Conservation (phyloP, 2,888 invertebrate genomes). For the Drosophila rellima region DNA sequence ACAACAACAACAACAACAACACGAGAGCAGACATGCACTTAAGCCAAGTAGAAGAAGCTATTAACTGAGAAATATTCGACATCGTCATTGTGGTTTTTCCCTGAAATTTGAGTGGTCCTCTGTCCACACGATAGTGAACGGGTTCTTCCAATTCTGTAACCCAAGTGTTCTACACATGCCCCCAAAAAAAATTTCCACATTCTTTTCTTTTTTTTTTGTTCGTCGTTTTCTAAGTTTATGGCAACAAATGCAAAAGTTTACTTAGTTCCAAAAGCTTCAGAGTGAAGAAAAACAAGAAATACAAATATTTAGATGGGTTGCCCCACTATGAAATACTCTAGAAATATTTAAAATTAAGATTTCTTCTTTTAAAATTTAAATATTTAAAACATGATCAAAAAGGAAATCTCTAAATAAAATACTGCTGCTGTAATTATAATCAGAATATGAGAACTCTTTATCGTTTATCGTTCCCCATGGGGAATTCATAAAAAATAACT, state of each 20-base stretch:
- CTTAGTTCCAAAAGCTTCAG: slow-evolving; percentile 27
- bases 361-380: no score
- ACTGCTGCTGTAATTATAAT: no score
- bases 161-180: slow-evolving; percentile 23
- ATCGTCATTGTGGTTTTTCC: slow-evolving; percentile 48
- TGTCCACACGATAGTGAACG: slow-evolving; percentile 6
- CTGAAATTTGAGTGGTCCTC: slow-evolving; percentile 68
- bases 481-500: slow-evolving; percentile 20
- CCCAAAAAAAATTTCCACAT: slow-evolving; percentile 24
- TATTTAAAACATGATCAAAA: no score
- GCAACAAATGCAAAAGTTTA: slow-evolving; percentile 61
- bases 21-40: slow-evolving; percentile 43
- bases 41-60: slow-evolving; percentile 64
- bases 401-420: no score
- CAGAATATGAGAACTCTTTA: not conserved
- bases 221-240: slow-evolving; percentile 39
- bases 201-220: slow-evolving; percentile 14
- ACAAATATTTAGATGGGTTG: not conserved
- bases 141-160: slow-evolving; percentile 15
- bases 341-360: no score
- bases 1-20: slow-evolving; percentile 4
- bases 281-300: not conserved
- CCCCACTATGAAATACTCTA: slow-evolving; percentile 11
- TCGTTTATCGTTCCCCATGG: not conserved
- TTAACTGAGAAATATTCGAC: slow-evolving; percentile 70